These are phyloP conservation scores for Uria aalge DNA, from an alignment of 2,113 vertebrate species.

Conservation along the genomic window DNA sequence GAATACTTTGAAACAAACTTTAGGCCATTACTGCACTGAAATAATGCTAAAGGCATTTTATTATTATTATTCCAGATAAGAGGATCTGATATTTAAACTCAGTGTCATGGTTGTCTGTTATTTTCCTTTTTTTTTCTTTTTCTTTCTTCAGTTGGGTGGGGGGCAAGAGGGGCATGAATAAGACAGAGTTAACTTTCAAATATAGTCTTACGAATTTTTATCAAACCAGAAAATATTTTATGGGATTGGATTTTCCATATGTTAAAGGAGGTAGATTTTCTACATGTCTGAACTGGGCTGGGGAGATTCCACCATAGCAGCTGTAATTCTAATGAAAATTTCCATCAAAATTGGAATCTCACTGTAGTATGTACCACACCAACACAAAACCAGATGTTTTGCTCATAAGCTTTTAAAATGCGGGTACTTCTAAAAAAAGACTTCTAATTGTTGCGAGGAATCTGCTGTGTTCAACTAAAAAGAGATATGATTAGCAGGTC, in stretches of 20 bases:
- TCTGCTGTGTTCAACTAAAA: background rate
- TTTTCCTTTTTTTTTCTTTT: background rate
- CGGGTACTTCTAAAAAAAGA: background rate
- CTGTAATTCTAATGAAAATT: background rate
- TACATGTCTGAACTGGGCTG: background rate
- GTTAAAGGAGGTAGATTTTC: background rate
- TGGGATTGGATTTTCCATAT: background rate
- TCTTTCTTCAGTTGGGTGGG: fast-evolving
- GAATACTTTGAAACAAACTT: background rate
- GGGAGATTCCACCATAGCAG: background rate
- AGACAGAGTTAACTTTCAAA: background rate
- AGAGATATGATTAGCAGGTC: background rate
- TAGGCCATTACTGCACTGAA: background rate
- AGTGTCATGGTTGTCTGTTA: background rate
- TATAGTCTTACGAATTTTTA: background rate
- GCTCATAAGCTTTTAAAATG: background rate
- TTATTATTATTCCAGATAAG: background rate
- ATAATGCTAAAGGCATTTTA: background rate
- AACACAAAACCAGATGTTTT: background rate
- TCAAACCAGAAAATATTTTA: background rate
- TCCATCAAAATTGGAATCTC: background rate
- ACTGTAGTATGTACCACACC: background rate
- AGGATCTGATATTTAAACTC: background rate
- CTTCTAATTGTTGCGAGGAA: background rate
- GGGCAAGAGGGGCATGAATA: background rate